Evolutionary conservation across 2,113 vertebrate genomes (phyloP).

Genomic region (Lycaon pictus): DNA sequence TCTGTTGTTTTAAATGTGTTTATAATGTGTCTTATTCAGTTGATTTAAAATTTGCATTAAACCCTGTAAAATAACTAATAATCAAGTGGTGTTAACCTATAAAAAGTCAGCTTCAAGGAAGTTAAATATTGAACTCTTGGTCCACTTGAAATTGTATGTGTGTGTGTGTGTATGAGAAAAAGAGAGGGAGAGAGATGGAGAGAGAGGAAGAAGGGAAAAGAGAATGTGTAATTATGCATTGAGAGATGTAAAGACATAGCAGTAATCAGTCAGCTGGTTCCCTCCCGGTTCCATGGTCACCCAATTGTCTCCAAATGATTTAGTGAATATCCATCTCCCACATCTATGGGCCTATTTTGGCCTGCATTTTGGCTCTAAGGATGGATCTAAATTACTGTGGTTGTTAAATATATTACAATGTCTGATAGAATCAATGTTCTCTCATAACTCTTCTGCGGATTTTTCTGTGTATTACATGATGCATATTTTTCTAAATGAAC

Average conservation of each 20-base stretch:
- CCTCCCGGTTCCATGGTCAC: not conserved
- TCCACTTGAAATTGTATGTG: not conserved
- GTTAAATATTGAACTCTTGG: not conserved
- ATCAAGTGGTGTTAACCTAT: not conserved
- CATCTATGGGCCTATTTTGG: not conserved
- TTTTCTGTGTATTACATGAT: not conserved
- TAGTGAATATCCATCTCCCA: not conserved
- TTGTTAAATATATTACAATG: not conserved
- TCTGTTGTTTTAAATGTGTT: not conserved
- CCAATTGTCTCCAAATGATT: not conserved
- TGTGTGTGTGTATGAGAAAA: not conserved
- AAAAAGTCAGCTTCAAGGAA: not conserved
- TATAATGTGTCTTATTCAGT: too few relatives aligned
- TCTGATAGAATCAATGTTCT: not conserved
- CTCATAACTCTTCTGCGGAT: not conserved
- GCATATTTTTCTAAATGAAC: not conserved
- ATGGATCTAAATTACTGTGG: not conserved
- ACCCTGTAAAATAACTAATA: not conserved
- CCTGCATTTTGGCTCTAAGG: not conserved
- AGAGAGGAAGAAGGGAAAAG: not conserved
- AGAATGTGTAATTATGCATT: not conserved
- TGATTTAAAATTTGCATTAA: constrained; percentile 22
- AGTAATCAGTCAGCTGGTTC: not conserved
- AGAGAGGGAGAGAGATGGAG: not conserved
- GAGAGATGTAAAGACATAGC: not conserved